These are phyloP conservation scores for Pseudochromis fuscus DNA, from an alignment of 2,797 vertebrate species.

Conservation along the genomic window DNA sequence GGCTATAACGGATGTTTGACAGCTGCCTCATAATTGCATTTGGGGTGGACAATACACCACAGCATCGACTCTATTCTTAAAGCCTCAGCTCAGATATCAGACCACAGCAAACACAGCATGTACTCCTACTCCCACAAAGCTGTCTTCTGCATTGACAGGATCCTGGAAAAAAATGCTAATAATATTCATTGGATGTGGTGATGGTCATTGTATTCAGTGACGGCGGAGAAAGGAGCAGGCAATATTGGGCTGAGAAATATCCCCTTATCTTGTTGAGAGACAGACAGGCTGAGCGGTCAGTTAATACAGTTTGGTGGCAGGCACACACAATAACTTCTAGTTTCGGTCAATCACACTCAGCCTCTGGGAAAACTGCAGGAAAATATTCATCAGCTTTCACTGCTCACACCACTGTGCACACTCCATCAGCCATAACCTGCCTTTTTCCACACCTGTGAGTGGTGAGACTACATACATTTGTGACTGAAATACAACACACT, in stretches of 20 bases:
- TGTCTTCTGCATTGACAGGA: conserved; percentile 49
- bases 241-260: conserved; percentile 63
- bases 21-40: conserved; percentile 57
- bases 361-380: conserved; percentile 43
- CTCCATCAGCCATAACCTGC: neutral
- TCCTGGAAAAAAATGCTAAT: conserved; percentile 67
- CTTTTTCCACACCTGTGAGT: conserved; percentile 17
- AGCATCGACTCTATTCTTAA: conserved; percentile 29
- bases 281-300: conserved; percentile 43
- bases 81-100: conserved; percentile 45
- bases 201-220: conserved; percentile 69
- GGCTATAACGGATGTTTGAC: conserved; percentile 17
- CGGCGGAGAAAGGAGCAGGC: conserved; percentile 52
- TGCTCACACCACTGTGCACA: conserved; percentile 3
- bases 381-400: conserved; percentile 54
- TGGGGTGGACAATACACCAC: conserved; percentile 28
- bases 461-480: neutral
- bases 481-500: conserved; percentile 28
- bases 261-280: conserved; percentile 69
- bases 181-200: conserved; percentile 73
- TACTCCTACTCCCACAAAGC: conserved; percentile 44
- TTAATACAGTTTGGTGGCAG: conserved; percentile 71
- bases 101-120: conserved; percentile 32
- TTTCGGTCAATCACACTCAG: conserved; percentile 58
- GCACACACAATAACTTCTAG: conserved; percentile 70